Evolutionary conservation across 2,797 vertebrate species (phyloP), one percentile per base, ranked within the genome.

Genomic region (Perdix hodgsoniae): DNA sequence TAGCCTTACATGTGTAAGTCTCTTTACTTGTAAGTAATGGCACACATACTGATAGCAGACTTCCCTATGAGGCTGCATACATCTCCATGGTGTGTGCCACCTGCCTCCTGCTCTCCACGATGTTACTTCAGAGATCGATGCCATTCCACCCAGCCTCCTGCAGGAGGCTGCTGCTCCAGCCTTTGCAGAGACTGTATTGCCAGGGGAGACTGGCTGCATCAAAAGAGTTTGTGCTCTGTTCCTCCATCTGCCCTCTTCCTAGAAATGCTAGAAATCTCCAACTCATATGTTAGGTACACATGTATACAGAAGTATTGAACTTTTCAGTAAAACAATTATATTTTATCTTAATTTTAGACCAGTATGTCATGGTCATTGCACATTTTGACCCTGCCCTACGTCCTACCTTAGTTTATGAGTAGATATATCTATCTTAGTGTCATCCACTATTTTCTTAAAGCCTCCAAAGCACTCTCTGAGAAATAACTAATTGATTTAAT

Each of bases 281-380:
- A 3, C 3, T 75, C 35, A 40, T 14, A n/a, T 1, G 61, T 29
- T 13, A 33, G 0, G 39, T 65, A 56, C 7, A 8, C 18, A 8
- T 56, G 11, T 63, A 7, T 40, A 8, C 69, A 60, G 44, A 75
- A 79, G 64, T 75, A 52, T 2, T 72, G 15, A 17, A 14, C 5
- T 27, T 50, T 87, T 82, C 29, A 39, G 4, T 35, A 47, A 3
- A 40, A 5, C 42, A 56, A 13, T 6, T 50, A 17, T 1, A 23
- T 72, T 88, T 86, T 37, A 1, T 40, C 65, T 74, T 57, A 27
- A n/a, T 59, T 91, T 91, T 85, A 49, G 56, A 49, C 7, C 19
- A 26, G 5, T 39, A 92, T 67, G 7, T 31, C 18, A 22, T 10
- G 22, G 14, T 57, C 22, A 49, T 23, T 83, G 17, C 23, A 7